Evolutionary conservation across 2,888 invertebrate genomes (phyloP), one percentile per base, ranked within the genome.

Genomic region (Taenaris catops): DNA sequence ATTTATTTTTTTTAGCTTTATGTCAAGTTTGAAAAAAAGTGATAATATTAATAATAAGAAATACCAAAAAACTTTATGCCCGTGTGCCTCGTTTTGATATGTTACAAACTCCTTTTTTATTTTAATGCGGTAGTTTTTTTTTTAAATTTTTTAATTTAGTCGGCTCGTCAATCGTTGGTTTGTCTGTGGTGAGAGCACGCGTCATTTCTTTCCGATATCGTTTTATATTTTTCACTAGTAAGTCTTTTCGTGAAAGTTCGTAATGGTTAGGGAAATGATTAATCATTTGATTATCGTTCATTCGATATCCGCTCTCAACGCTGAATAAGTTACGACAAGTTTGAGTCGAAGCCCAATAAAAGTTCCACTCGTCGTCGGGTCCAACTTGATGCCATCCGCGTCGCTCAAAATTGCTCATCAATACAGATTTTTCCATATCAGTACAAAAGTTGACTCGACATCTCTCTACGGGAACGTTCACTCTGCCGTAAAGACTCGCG

Each of bases 181-280:
- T n/a, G n/a, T n/a, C n/a, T n/a, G n/a, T n/a, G n/a, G n/a, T n/a
- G n/a, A n/a, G n/a, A n/a, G n/a, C 97, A 48, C 96, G 91, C 67
- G 98, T 97, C 46, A 98, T 83, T 51, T 98, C 98, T 54, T 96
- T 94, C 34, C 97, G 89, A 69, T 98, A 98, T 19, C 97, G 86
- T 69, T 98, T 98, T 28, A 98, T 97, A 65, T 98, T 98, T 78
- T 97, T 97, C 28, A 99, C 97, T 47, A 99, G 87, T 34, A 98
- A 87, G 86, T 99, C 99, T 74, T 99, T 99, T n/a, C 99, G 89
- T 0, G 97, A 97, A 28, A 98, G 81, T 69, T 98, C 98, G 63
- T 97, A 96, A 68, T 97, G 97, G 75, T 97, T 98, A 0, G 98
- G 97, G 67, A 97, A 98, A 71, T 98, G 98, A 81, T 97, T 98